Evolutionary conservation across 1,140 invertebrate genomes (phyloP).

Genomic region (Chionoecetes opilio): DNA sequence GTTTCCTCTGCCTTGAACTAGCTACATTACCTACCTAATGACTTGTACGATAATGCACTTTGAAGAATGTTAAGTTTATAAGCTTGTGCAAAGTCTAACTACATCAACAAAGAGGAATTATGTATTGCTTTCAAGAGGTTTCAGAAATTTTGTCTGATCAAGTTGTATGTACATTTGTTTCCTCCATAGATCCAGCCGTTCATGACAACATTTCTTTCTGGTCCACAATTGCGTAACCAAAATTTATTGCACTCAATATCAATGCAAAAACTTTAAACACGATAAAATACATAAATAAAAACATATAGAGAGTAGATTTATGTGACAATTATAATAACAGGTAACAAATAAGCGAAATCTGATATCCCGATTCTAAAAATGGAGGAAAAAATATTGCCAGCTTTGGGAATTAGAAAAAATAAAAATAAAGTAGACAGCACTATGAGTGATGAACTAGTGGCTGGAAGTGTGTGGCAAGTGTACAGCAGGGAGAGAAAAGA

Average conservation of each 20-base stretch:
- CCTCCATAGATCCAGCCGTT: neutral
- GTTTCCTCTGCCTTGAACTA: neutral
- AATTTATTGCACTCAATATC: neutral
- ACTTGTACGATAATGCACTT: conserved; percentile 30
- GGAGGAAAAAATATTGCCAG: neutral
- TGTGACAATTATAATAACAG: too few relatives aligned
- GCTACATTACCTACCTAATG: neutral
- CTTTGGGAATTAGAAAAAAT: neutral
- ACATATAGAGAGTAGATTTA: neutral
- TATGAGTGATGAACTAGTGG: neutral
- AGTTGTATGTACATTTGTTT: neutral
- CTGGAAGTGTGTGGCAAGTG: neutral
- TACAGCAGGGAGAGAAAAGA: neutral
- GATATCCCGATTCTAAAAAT: neutral
- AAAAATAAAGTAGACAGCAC: too few relatives aligned
- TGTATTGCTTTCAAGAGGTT: conserved; percentile 19
- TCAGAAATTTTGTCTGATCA: neutral
- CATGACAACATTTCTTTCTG: neutral
- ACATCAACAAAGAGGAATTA: neutral
- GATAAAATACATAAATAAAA: neutral
- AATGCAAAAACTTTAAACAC: neutral
- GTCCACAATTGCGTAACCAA: neutral
- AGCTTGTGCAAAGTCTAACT: neutral
- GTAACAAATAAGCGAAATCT: neutral
- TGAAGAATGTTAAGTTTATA: neutral